Percentiles rank a stretch among this genome's conserved stretches.
These are phyloP conservation scores for Cynopterus sphinx DNA, from an alignment of 2,797 vertebrate species.

Conservation along the genomic window DNA sequence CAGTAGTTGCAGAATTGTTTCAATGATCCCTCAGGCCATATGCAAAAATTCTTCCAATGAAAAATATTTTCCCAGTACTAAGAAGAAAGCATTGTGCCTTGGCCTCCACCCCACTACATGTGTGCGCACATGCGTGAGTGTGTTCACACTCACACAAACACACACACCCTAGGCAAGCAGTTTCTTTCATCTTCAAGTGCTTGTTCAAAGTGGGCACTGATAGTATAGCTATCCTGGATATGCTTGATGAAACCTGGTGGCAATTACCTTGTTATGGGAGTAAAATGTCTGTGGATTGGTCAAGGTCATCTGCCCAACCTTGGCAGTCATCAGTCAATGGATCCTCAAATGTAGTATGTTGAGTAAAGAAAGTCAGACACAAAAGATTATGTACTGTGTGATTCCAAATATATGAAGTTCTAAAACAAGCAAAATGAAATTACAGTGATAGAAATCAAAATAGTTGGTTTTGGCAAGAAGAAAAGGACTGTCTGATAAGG, in stretches of 20 bases:
- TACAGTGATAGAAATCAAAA: background rate
- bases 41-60: background rate
- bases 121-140: too few relatives aligned
- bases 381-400: background rate
- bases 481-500: background rate
- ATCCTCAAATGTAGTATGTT: background rate
- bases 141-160: too few relatives aligned
- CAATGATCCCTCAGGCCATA: background rate
- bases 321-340: background rate
- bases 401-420: slow-evolving; percentile 12
- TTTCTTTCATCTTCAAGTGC: background rate
- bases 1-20: background rate
- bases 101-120: accelerated
- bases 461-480: background rate
- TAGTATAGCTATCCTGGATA: background rate
- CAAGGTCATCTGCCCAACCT: background rate
- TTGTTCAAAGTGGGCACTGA: background rate
- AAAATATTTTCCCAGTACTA: background rate
- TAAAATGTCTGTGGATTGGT: background rate
- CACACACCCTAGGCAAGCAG: background rate
- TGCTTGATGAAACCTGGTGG: background rate
- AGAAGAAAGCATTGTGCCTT: background rate
- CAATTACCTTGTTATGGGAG: background rate
- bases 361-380: background rate
- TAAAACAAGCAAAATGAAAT: slow-evolving; percentile 36